A percentile compares a stretch with the other conserved stretches of the same genome.
Evolutionary conservation across 2,797 vertebrate genomes (phyloP).

Genomic region (Todus mexicanus): DNA sequence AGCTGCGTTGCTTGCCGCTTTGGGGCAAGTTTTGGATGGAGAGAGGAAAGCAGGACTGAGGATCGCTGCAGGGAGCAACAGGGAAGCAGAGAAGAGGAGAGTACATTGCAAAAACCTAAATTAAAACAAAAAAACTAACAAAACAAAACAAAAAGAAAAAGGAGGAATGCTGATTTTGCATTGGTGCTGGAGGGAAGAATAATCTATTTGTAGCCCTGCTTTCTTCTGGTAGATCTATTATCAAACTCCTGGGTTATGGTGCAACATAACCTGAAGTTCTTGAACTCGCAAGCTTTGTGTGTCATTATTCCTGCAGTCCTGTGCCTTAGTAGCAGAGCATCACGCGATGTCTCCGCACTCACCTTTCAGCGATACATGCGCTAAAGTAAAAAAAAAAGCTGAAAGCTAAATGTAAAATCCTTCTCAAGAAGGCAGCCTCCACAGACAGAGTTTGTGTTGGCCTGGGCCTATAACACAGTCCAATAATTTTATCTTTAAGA

Average conservation of each 20-base stretch:
- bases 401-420: not conserved
- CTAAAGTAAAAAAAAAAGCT: not conserved
- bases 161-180: not conserved
- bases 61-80: not conserved
- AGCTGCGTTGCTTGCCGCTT: fast-evolving
- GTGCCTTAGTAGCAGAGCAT: not conserved
- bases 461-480: not conserved
- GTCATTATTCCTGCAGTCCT: not conserved
- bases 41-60: not conserved
- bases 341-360: not conserved
- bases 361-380: not conserved
- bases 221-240: not conserved
- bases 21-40: not conserved
- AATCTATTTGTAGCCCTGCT: not conserved
- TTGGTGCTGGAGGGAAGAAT: not conserved
- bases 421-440: not conserved
- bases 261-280: not conserved
- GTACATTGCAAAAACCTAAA: not conserved
- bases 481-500: not conserved
- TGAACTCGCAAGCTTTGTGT: not conserved
- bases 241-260: not conserved
- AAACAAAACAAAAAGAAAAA: not conserved
- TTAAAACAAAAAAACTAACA: not conserved
- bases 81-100: not conserved
- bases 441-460: not conserved